A percentile compares a stretch with the other conserved stretches of the same genome.
Conservation (phyloP, 2,797 vertebrate species). For the Catostomus latipinnis region DNA sequence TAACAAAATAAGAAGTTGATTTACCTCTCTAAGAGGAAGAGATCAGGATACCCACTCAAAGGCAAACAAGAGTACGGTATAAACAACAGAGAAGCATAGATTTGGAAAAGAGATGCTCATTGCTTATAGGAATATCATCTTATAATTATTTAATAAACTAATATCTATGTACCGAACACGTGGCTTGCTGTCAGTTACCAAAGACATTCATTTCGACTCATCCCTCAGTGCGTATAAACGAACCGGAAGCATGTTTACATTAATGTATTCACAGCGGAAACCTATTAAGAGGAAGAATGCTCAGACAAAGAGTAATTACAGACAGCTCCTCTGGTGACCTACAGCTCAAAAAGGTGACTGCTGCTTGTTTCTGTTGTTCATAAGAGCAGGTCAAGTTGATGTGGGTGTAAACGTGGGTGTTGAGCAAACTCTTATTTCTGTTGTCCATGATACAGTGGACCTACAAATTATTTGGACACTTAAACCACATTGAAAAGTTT, state of each 20-base stretch:
- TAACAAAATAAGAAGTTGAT: slow-evolving; percentile 44
- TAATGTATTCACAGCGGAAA: not conserved
- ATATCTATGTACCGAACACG: no score
- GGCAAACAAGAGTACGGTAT: slow-evolving; percentile 19
- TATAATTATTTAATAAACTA: no score
- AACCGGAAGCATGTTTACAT: not conserved
- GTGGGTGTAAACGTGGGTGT: not conserved
- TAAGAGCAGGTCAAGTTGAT: not conserved
- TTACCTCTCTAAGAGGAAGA: slow-evolving; percentile 31
- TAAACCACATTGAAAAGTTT: no score
- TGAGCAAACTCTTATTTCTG: not conserved
- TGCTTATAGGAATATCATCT: no score
- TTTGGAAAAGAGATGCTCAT: not conserved
- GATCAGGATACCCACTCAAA: slow-evolving; percentile 51
- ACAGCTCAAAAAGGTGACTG: slow-evolving; percentile 1
- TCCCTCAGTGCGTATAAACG: not conserved
- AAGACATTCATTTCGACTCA: not conserved
- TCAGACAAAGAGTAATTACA: slow-evolving; percentile 52
- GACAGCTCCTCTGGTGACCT: slow-evolving; percentile 19
- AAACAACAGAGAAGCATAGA: slow-evolving; percentile 21
- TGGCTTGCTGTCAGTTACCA: not conserved
- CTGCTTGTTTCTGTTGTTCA: not conserved
- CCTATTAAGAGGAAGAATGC: slow-evolving; percentile 25
- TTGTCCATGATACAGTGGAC: no score
- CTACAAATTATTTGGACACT: no score